These are phyloP conservation scores for Callorhinus ursinus DNA, from an alignment of 2,113 vertebrate species.

Conservation along the genomic window DNA sequence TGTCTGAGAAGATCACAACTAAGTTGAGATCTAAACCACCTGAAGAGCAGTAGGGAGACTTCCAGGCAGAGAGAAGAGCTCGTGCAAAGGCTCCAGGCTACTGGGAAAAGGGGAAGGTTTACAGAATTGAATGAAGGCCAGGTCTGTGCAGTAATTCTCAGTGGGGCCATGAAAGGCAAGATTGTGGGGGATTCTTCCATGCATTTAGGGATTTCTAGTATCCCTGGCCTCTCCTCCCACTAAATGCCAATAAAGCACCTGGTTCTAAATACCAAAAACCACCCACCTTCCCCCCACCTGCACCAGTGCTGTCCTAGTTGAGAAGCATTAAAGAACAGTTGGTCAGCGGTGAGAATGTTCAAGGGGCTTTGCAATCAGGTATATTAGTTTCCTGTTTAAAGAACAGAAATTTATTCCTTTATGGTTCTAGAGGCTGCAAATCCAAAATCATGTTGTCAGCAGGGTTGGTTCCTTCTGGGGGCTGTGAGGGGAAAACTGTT, in stretches of 20 bases:
- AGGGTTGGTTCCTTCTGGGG: background rate
- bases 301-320: too few relatives aligned
- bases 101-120: background rate
- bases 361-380: background rate
- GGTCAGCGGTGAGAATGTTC: too few relatives aligned
- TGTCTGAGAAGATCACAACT: background rate
- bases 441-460: background rate
- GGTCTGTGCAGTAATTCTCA: background rate
- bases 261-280: background rate
- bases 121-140: background rate
- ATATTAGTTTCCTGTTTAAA: background rate
- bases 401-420: background rate
- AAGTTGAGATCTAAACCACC: background rate
- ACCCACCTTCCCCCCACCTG: rapidly evolving
- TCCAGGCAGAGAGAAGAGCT: background rate
- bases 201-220: background rate
- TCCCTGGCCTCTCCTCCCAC: background rate
- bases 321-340: background rate
- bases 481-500: background rate
- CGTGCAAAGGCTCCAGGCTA: background rate
- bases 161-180: background rate
- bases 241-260: background rate
- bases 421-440: background rate
- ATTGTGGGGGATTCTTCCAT: background rate
- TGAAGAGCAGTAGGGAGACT: background rate